A percentile compares a stretch with the other conserved stretches of the same genome.
Conservation (phyloP, 2,888 invertebrate genomes). For the Melanophora roralis region DNA sequence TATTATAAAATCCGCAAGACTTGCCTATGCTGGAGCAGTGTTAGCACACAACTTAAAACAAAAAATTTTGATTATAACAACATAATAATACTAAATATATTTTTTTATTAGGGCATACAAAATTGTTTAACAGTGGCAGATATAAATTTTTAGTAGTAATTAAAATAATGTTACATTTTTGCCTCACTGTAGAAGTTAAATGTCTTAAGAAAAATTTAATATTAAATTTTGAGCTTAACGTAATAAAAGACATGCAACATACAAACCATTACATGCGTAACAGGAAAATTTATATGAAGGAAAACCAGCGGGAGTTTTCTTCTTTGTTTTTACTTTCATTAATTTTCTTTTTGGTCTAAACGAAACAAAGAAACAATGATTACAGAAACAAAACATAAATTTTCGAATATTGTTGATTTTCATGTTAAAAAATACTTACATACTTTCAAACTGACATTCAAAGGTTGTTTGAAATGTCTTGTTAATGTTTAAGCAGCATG, state of each 20-base stretch:
- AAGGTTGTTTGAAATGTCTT: background rate
- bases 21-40: too few relatives aligned
- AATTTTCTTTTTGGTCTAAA: background rate
- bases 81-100: too few relatives aligned
- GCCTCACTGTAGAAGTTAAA: too few relatives aligned
- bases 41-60: too few relatives aligned
- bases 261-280: background rate
- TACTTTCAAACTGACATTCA: background rate
- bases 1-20: too few relatives aligned
- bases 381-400: constrained; percentile 31
- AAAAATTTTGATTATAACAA: too few relatives aligned
- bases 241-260: background rate
- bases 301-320: constrained; percentile 24
- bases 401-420: constrained; percentile 21
- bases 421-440: background rate
- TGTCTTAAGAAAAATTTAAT: too few relatives aligned
- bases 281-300: constrained; percentile 9
- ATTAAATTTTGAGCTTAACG: too few relatives aligned
- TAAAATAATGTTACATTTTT: too few relatives aligned
- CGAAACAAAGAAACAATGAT: constrained; percentile 26
- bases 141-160: too few relatives aligned
- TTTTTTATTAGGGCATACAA: too few relatives aligned
- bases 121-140: too few relatives aligned
- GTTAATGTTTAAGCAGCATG: constrained; percentile 6
- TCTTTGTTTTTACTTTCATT: background rate